Evolutionary conservation across 1,140 invertebrate species (phyloP).

Genomic region (Chelonus insularis): DNA sequence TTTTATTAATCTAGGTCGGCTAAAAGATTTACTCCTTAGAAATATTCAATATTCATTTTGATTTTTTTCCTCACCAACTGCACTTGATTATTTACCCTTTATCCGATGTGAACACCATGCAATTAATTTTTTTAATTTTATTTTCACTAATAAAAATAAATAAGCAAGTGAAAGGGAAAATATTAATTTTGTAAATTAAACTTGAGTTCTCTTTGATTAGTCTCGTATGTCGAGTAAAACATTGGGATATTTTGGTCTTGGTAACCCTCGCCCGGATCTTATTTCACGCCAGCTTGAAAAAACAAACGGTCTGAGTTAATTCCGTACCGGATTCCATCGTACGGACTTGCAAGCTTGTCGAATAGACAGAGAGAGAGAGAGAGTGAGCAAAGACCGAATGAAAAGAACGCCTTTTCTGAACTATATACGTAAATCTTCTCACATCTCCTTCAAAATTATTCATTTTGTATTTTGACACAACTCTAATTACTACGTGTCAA

Average conservation of each 20-base stretch:
- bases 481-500: too few species aligned
- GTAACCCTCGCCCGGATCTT: constrained; percentile 34
- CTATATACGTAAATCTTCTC: too few species aligned
- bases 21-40: constrained; percentile 43
- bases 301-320: constrained; percentile 34
- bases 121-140: too few species aligned
- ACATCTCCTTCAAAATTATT: too few species aligned
- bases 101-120: too few species aligned
- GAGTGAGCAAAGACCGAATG: too few species aligned
- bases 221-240: constrained; percentile 25
- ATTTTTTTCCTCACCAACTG: background rate
- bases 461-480: too few species aligned
- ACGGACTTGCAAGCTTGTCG: background rate
- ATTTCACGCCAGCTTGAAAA: constrained; percentile 36
- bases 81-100: too few species aligned
- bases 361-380: too few species aligned
- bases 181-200: constrained; percentile 15
- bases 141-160: background rate
- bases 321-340: constrained; percentile 31
- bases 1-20: constrained; percentile 56
- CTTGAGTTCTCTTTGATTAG: constrained; percentile 1
- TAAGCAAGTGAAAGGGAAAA: background rate
- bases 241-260: constrained; percentile 35
- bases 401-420: too few species aligned
- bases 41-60: constrained; percentile 42